A percentile compares a stretch with the other conserved stretches of the same genome.
Evolutionary conservation across 2,888 invertebrate genomes (phyloP).

Genomic region (Heterodera filipjevi): DNA sequence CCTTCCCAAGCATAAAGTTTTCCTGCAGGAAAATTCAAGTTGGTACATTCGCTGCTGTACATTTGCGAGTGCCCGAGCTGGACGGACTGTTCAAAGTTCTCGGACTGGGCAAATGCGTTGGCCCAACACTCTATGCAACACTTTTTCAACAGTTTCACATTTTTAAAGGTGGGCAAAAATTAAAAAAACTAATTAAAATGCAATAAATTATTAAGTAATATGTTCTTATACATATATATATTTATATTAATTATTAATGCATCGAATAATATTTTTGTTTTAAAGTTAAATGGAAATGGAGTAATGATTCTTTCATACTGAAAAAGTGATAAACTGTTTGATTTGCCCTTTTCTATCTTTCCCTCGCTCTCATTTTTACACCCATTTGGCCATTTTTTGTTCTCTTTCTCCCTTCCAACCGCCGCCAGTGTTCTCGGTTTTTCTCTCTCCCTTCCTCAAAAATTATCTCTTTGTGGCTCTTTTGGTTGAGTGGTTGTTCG

Average conservation of each 20-base stretch:
- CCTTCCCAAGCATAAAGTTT: constrained; percentile 85
- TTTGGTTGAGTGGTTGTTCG: too few species aligned
- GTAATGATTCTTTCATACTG: too few species aligned
- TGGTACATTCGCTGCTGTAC: constrained; percentile 74
- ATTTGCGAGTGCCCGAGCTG: constrained; percentile 76
- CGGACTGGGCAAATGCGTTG: constrained; percentile 88
- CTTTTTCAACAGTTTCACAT: constrained; percentile 73
- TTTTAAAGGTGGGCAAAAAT: constrained; percentile 57
- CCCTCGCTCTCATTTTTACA: constrained; percentile 4
- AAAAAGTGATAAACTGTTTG: too few species aligned
- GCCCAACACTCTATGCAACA: constrained; percentile 83
- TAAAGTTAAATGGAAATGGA: too few species aligned
- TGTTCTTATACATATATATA: too few species aligned
- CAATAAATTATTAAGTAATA: too few species aligned
- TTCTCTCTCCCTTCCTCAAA: neutral
- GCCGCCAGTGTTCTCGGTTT: neutral
- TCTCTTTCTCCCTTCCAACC: neutral
- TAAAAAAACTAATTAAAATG: too few species aligned
- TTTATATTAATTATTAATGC: too few species aligned
- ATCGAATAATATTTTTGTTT: too few species aligned
- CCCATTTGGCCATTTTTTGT: neutral
- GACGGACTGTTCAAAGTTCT: constrained; percentile 51
- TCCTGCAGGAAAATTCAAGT: constrained; percentile 21
- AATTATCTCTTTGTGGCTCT: too few species aligned
- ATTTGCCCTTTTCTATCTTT: too few species aligned